Base-by-base conservation (phyloP, 1,140 invertebrate species). In the Drosophila subpulchrella region DNA sequence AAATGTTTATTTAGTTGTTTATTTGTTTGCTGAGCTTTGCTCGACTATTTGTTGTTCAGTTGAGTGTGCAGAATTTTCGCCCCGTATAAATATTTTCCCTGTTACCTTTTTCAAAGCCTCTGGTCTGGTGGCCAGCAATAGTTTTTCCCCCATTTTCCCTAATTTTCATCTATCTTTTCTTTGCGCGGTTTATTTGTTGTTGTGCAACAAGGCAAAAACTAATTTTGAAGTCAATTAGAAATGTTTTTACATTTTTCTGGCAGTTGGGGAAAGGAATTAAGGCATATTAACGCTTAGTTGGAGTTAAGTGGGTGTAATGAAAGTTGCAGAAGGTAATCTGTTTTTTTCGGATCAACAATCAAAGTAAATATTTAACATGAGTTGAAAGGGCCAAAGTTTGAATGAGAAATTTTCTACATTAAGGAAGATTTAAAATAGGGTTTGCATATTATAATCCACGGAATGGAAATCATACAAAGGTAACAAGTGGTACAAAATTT, bases 221-320 rank as follows among this genome's bases (percentile, higher is more conserved):
- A 78, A 78, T 86, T 86, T 81, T 62, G 66, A 79, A 86, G 83
- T 88, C 83, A 86, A 88, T 86, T 86, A 86, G 74, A 88, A 86
- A 76, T 61, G 63, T 62, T 51, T 63, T 36, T 13, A 53, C 53
- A 57, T 48, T 62, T 46, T 38, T 27, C 46, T 27, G 24, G 24
- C 8, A 20, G 42, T 42, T 38, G 42, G 59, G 60, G 3, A 42
- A 41, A 7, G 8, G 41, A 0, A 39, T 39, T 24, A 17, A 12
- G 4, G 13, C 3, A 15, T 11, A 34, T n/a, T 15, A 42, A 17
- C 30, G 8, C 30, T 34, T 5, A 34, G n/a, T 12, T 36, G 30
- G 15, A 63, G 6, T 17, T 53, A 68, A 68, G 46, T 66, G 51
- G 17, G 17, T 15, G 17, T n/a, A 48, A 58, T 20, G 36, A 13